Base-by-base conservation (phyloP, 2,113 vertebrate species). In the Brienomyrus longianalis region DNA sequence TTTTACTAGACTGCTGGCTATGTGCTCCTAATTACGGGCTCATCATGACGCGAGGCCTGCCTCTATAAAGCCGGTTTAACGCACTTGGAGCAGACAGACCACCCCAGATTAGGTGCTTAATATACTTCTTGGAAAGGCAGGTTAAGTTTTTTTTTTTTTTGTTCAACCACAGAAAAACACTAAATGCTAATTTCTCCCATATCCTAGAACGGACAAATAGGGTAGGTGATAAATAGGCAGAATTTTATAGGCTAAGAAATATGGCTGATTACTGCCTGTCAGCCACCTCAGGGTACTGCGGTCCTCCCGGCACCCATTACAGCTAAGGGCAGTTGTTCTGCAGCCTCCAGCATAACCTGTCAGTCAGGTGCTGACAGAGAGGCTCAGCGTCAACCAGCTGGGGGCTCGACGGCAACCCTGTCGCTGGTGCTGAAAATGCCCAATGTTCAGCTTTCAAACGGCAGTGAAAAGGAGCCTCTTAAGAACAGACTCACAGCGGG, bases 21-120 rank as follows among this genome's bases (percentile, higher is more conserved):
- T 84, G 62, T 92, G 91, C 9, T 92, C 77, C 91, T 95, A 93
- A 95, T 93, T 91, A 93, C 74, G 91, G 86, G 90, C 90, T 84
- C 91, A 54, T 92, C 92, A 93, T 86, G 89, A 91, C 89, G 89
- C 87, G 70, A 85, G 70, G 62, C 90, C 43, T n/a, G 0, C 92
- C 19, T 90, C 74, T 35, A 54, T 90, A 89, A 70, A 35, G 31
- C 91, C 19, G 52, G 89, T 84, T 93, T 70, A 77, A 86, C 70
- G 83, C 88, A 23, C 1, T 88, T 88, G 39, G 39, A 86, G 90
- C 52, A 51, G 47, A 74, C 51, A 48, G 93, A 94, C 94, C 93
- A 93, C 94, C 93, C 88, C 89, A 91, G 87, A 91, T 88, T 11
- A 31, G 83, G 87, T 88, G 93, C 90, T 86, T 91, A 91, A 39